Conservation (phyloP, 53 echinoderm and acorn worm genomes). For the Echinometra lucunter region DNA sequence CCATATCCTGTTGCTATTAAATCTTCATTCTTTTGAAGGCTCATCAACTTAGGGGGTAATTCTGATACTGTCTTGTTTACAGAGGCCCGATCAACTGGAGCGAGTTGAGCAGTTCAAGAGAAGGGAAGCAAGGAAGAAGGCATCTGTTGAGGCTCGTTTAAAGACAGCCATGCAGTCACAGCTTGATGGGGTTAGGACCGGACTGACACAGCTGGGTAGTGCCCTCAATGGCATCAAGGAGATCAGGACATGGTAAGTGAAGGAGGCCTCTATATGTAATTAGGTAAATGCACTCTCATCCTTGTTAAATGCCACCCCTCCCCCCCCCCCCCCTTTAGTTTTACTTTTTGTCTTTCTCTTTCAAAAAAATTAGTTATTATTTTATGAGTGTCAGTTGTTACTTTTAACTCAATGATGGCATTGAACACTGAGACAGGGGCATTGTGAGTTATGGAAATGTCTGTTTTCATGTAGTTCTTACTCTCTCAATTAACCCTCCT, state of each 20-base stretch:
- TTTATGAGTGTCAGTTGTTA: too few species aligned
- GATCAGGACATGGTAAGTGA: conserved; percentile 83
- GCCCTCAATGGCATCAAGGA: conserved; percentile 91
- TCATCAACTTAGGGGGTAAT: background rate
- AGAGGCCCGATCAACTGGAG: conserved; percentile 97
- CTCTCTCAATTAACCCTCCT: too few species aligned
- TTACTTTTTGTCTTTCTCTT: too few species aligned
- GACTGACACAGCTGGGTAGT: conserved; percentile 88
- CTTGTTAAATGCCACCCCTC: too few species aligned
- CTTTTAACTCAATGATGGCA: too few species aligned
- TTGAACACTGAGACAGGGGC: too few species aligned
- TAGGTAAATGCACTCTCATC: background rate
- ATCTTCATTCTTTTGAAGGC: background rate
- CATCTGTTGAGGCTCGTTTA: conserved; percentile 95
- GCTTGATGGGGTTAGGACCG: conserved; percentile 96
- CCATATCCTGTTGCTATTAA: background rate
- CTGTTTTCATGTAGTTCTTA: too few species aligned
- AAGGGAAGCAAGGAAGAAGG: conserved; percentile 96
- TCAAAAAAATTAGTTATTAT: background rate
- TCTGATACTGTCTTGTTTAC: background rate
- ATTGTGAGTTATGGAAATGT: too few species aligned
- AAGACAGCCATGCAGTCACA: conserved; percentile 99
- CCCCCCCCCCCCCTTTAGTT: too few species aligned
- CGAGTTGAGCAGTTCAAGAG: conserved; percentile 92
- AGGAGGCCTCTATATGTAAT: background rate